These are phyloP conservation scores for Anabas testudineus DNA, from an alignment of 2,797 vertebrate genomes.

Conservation along the genomic window DNA sequence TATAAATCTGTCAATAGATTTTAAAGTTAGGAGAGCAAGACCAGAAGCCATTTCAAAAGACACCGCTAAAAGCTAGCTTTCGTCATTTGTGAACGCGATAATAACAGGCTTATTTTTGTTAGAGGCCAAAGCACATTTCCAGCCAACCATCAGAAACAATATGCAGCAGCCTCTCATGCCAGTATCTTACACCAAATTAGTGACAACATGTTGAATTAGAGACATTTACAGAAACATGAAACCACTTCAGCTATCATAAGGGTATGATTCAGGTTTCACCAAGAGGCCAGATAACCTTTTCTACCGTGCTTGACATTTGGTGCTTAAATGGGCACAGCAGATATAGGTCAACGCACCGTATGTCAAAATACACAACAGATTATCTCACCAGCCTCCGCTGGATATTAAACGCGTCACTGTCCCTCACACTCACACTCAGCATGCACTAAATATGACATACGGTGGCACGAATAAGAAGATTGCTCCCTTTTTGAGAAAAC, in stretches of 20 bases:
- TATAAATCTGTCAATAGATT: background rate
- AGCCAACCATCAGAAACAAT: background rate
- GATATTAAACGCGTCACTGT: conserved; percentile 1
- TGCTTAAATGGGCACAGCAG: conserved; percentile 14
- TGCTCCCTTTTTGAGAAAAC: background rate
- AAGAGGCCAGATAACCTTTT: conserved; percentile 23
- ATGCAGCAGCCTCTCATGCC: background rate
- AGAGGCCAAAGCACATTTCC: conserved; percentile 13
- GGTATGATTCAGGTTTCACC: conserved; percentile 21
- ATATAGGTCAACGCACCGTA: background rate
- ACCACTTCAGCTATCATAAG: conserved; percentile 10
- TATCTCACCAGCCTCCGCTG: background rate
- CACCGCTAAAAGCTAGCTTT: conserved; percentile 7
- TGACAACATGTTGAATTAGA: background rate
- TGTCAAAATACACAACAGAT: background rate
- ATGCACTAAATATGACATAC: conserved; percentile 1
- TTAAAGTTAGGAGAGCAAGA: background rate
- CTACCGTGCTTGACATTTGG: conserved; percentile 17
- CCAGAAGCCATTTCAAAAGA: conserved; percentile 7
- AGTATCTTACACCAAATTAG: background rate
- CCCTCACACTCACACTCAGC: conserved; percentile 1
- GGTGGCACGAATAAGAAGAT: conserved; percentile 6
- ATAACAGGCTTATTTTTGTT: conserved; percentile 5
- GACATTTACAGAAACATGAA: conserved; percentile 9
- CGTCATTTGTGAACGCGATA: background rate